A percentile compares a stretch with the other conserved stretches of the same genome.
Conservation (phyloP, 2,797 vertebrate species). For the Rhinoraja longicauda region DNA sequence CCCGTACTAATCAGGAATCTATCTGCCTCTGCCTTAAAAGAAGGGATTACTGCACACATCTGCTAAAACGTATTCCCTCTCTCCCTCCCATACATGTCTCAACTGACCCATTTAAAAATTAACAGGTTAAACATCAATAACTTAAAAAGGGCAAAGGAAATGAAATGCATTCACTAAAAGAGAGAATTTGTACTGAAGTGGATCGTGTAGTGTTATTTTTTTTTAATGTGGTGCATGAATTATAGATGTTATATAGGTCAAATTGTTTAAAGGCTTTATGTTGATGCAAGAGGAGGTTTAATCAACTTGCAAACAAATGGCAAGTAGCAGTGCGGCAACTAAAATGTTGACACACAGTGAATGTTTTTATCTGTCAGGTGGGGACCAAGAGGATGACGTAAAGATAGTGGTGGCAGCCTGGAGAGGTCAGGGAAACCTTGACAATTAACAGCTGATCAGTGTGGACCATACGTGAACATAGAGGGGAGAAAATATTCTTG, state of each 20-base stretch:
- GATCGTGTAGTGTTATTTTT: too few relatives aligned
- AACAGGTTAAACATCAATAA: neutral
- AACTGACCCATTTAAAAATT: neutral
- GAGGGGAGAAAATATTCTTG: too few relatives aligned
- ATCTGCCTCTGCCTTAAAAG: too few relatives aligned
- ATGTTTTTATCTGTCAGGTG: too few relatives aligned
- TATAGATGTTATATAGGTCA: neutral
- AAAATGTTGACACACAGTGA: neutral
- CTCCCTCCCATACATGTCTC: neutral
- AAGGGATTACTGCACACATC: neutral
- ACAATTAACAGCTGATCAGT: too few relatives aligned
- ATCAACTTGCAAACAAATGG: neutral
- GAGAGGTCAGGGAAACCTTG: too few relatives aligned
- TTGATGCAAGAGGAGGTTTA: neutral
- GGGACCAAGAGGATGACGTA: too few relatives aligned
- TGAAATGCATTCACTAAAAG: too few relatives aligned
- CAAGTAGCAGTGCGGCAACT: neutral
- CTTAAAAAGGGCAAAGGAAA: neutral
- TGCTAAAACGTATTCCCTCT: neutral
- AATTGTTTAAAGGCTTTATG: neutral
- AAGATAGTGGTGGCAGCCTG: too few relatives aligned
- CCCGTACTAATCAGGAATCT: too few relatives aligned
- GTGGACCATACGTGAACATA: too few relatives aligned
- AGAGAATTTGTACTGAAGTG: too few relatives aligned
- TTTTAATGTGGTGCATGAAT: neutral